phyloP scores from a whole-genome alignment of 2,113 vertebrate species.

The Nerophis ophidion region DNA sequence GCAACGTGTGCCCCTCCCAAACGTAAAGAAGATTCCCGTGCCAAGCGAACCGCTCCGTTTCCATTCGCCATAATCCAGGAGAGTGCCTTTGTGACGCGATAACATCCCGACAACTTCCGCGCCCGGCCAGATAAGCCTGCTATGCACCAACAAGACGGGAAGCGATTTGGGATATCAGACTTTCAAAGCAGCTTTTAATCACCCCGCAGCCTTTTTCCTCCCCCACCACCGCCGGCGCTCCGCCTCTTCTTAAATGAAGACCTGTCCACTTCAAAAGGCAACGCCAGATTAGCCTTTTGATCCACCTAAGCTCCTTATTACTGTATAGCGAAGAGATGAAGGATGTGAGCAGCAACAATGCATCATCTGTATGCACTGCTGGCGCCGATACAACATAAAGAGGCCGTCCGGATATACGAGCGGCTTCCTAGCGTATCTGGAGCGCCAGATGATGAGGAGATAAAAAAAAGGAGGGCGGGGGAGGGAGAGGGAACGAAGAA shows the following conservation, averaged over 20 bases:
- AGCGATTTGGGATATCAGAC: constrained; percentile 68
- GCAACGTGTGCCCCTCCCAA: neutral
- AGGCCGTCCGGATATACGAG: constrained; percentile 40
- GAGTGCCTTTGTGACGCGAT: constrained; percentile 56
- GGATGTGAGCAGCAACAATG: constrained; percentile 55
- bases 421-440: constrained; percentile 36
- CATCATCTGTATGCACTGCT: constrained; percentile 45
- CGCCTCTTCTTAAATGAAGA: constrained; percentile 52
- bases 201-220: constrained; percentile 21
- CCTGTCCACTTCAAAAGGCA: constrained; percentile 60
- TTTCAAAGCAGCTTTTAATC: constrained; percentile 67
- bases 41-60: constrained; percentile 55
- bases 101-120: constrained; percentile 70
- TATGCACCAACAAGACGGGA: constrained; percentile 63
- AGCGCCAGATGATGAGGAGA: constrained; percentile 41
- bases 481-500: neutral
- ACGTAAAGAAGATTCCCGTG: neutral
- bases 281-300: constrained; percentile 59
- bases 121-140: constrained; percentile 59
- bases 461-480: constrained; percentile 8
- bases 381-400: constrained; percentile 38
- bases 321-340: constrained; percentile 49
- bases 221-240: constrained; percentile 25
- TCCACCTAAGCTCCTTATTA: constrained; percentile 63
- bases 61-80: constrained; percentile 62